phyloP scores from a whole-genome alignment of 2,113 vertebrate species.

The Phainopepla nitens region DNA sequence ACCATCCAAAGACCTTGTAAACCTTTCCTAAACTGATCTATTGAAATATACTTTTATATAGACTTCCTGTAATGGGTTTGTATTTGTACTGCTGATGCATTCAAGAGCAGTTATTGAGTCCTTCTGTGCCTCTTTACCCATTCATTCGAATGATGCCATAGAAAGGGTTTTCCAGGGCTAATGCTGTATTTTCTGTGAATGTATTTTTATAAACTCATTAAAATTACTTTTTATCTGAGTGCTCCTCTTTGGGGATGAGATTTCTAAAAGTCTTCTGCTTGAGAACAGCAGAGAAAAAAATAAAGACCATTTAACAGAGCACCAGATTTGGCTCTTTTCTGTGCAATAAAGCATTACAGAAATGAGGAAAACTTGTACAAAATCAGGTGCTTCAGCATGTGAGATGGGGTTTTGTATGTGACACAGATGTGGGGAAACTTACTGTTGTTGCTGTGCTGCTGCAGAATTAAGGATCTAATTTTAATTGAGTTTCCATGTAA shows the following conservation, averaged over 20 bases:
- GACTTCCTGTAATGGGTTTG: background rate
- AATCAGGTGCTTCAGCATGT: background rate
- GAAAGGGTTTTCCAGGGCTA: background rate
- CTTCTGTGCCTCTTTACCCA: background rate
- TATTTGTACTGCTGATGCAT: background rate
- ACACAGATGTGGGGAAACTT: background rate
- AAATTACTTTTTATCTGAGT: background rate
- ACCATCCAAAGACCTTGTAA: background rate
- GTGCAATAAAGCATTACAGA: background rate
- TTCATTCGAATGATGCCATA: background rate
- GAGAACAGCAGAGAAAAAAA: background rate
- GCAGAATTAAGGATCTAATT: conserved; percentile 28
- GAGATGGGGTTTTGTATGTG: background rate
- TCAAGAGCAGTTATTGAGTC: background rate
- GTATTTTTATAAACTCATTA: background rate
- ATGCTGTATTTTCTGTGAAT: background rate
- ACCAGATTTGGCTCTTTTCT: background rate
- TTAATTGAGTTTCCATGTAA: conserved; percentile 18
- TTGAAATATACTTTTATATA: background rate
- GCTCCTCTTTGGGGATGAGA: background rate
- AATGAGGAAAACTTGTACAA: background rate
- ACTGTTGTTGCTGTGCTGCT: background rate
- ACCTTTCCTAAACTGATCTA: background rate
- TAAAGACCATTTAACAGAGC: background rate
- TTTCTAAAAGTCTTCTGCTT: background rate